A percentile compares a stretch with the other conserved stretches of the same genome.
Evolutionary conservation across 1,140 invertebrate genomes (phyloP).

Genomic region (Whitmania pigra): DNA sequence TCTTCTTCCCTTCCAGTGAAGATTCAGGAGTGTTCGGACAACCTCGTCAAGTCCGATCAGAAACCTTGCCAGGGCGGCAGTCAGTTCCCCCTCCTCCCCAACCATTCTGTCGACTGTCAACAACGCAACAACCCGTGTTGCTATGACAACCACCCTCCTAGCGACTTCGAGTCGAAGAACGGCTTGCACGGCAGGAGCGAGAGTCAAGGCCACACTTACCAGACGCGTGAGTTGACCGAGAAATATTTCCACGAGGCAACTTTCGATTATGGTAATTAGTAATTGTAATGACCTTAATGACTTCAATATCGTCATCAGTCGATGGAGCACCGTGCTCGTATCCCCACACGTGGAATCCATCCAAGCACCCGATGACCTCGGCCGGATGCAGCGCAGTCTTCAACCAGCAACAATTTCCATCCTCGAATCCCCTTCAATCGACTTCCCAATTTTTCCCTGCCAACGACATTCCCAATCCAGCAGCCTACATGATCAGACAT

Average conservation of each 20-base stretch:
- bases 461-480: constrained; percentile 1
- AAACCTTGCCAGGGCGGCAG: neutral
- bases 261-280: neutral
- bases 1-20: neutral
- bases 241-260: neutral
- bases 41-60: neutral
- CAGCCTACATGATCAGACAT: constrained; percentile 2
- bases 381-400: neutral
- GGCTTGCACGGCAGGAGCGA: neutral
- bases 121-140: neutral
- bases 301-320: neutral
- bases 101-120: neutral
- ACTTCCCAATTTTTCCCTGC: neutral
- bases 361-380: neutral
- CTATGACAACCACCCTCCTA: constrained; percentile 10
- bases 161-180: constrained; percentile 1
- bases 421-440: neutral
- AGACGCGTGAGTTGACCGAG: neutral
- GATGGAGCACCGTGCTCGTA: neutral
- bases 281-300: neutral
- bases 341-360: constrained; percentile 10
- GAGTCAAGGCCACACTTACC: constrained; percentile 7
- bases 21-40: neutral
- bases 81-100: constrained; percentile 2
- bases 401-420: neutral